A percentile compares a stretch with the other conserved stretches of the same genome.
Evolutionary conservation across 2,797 vertebrate species (phyloP).

Genomic region (Centropyge bicolor): DNA sequence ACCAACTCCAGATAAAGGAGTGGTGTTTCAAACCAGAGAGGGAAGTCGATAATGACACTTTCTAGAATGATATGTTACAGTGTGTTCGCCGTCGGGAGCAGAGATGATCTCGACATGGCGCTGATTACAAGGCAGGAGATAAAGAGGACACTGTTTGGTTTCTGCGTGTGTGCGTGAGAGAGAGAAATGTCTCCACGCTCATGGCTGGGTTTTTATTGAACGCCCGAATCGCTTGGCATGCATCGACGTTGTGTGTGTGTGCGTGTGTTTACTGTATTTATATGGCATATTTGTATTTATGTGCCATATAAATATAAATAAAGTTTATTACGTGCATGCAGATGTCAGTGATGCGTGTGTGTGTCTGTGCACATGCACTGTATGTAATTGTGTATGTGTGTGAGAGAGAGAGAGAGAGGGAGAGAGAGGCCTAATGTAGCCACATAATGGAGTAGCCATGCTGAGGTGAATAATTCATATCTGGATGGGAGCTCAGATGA

Average conservation of each 20-base stretch:
- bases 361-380: slow-evolving; percentile 36
- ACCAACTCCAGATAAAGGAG: slow-evolving; percentile 63
- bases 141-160: slow-evolving; percentile 59
- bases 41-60: slow-evolving; percentile 74
- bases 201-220: slow-evolving; percentile 41
- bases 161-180: slow-evolving; percentile 27
- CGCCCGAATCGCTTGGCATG: slow-evolving; percentile 38
- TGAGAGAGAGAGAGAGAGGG: slow-evolving; percentile 23
- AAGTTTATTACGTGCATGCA: slow-evolving; percentile 38
- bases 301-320: slow-evolving; percentile 44
- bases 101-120: slow-evolving; percentile 57
- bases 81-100: slow-evolving; percentile 62
- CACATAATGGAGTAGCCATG: slow-evolving; percentile 78
- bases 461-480: slow-evolving; percentile 82
- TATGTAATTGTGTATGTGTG: slow-evolving; percentile 27
- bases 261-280: slow-evolving; percentile 49
- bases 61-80: slow-evolving; percentile 64
- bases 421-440: slow-evolving; percentile 54
- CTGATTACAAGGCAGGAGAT: slow-evolving; percentile 64
- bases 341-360: slow-evolving; percentile 26
- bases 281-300: slow-evolving; percentile 55
- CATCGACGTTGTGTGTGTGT: slow-evolving; percentile 20
- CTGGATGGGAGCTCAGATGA: slow-evolving; percentile 70
- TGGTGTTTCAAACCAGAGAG: slow-evolving; percentile 48
- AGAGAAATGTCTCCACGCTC: slow-evolving; percentile 12